Evolutionary conservation across 2,797 vertebrate genomes (phyloP).

Genomic region (Falco berigora): DNA sequence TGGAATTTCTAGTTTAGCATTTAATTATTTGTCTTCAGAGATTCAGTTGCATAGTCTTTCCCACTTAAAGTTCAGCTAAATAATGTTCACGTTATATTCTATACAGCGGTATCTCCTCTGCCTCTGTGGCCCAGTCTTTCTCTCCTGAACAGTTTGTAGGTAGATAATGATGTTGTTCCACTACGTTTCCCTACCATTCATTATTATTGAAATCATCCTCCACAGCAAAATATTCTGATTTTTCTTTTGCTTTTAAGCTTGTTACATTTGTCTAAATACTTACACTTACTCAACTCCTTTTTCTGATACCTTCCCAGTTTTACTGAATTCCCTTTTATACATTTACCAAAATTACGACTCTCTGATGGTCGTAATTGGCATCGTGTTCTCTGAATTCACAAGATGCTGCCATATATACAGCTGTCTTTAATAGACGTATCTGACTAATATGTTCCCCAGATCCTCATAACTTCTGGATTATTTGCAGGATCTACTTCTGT

Average conservation of each 20-base stretch:
- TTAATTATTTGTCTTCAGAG: conserved; percentile 37
- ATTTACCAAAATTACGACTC: conserved; percentile 33
- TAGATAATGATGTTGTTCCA: background rate
- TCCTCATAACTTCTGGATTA: conserved; percentile 29
- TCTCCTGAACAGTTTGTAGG: background rate
- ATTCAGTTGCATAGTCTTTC: background rate
- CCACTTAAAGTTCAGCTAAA: background rate
- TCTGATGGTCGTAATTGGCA: conserved; percentile 8
- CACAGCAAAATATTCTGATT: background rate
- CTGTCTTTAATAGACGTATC: conserved; percentile 57
- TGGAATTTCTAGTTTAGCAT: background rate
- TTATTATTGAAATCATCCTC: background rate
- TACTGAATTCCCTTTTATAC: conserved; percentile 11
- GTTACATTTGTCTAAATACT: conserved; percentile 5
- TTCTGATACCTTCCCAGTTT: background rate
- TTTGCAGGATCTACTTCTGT: conserved; percentile 44
- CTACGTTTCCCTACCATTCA: background rate
- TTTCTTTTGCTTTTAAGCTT: background rate
- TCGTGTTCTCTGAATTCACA: conserved; percentile 1
- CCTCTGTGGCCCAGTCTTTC: background rate
- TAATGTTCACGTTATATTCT: background rate
- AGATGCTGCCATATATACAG: conserved; percentile 37
- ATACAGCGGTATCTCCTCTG: background rate
- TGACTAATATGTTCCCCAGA: conserved; percentile 42
- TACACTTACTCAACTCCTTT: background rate